Evolutionary conservation across 2,888 invertebrate genomes (phyloP), one percentile per base, ranked within the genome.

Genomic region (Lepidochrysops patricia): DNA sequence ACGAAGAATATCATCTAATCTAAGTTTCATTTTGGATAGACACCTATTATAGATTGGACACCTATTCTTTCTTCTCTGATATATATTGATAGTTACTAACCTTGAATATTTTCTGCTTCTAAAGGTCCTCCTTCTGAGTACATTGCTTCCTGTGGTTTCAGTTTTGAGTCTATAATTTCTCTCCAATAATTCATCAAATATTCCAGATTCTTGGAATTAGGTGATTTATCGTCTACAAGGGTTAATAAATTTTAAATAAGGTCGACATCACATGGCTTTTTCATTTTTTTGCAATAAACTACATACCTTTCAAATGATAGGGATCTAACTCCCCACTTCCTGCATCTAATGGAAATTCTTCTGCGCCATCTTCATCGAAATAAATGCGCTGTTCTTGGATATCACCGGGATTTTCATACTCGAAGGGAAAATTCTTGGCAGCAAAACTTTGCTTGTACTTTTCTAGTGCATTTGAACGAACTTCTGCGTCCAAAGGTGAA

Each of bases 301-400:
- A 87, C 87, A 66, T 77, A 87, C 87, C 86, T 80, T 83, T 84
- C 15, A 72, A 60, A 60, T 78, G 76, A 64, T 76, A 82, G 5
- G 79, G 72, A 66, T 83, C 82, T 23, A 77, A 68, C 66, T 89
- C 87, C 2, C 87, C 88, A 67, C 86, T 89, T 7, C 87, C 90
- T 57, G 77, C 67, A 58, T 90, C 90, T 56, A 82, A 74, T 2
- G 80, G 74, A 49, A 78, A 75, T 57, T 85, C 88, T 43, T 85
- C 88, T n/a, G 76, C 63, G n/a, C 79, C 82, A 35, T 88, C 90
- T 71, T 91, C 91, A 61, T 91, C 91, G 57, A 84, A 82, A 68
- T 92, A 92, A 66, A 91, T 90, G 60, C 92, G 82, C 13, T 86
- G 88, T 72, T 92, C 92, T 5, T 90, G 86, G 48, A 90, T 70